Evolutionary conservation across 1,140 invertebrate genomes (phyloP), one percentile per base, ranked within the genome.

Genomic region (Colletes latitarsis): DNA sequence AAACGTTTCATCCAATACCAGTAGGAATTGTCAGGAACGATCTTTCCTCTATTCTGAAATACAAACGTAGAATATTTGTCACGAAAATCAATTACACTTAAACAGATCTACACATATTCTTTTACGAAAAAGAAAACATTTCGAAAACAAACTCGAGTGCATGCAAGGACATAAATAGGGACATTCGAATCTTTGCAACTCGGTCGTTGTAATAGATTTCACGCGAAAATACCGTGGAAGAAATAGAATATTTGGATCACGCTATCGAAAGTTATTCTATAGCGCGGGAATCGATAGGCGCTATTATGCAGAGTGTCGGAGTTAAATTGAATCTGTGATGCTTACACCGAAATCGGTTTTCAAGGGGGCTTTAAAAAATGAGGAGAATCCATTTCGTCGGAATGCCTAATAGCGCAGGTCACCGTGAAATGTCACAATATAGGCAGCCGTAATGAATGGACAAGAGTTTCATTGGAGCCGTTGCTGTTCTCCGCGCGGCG

Each of bases 401-500:
- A 87, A 87, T 69, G 73, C 77, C 67, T 58, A 72, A 58, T 77
- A 71, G 64, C 70, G 70, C 60, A 63, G 81, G 63, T 68, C 80
- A 85, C 64, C 79, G 77, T 86, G 77, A 82, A 81, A 86, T 70
- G 72, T 70, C 70, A 78, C 73, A 77, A 85, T 79, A 79, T 74
- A 83, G 84, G 68, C 72, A 76, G 39, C 12, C 55, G 57, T 77
- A 81, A 83, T 78, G 77, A 86, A 86, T 69, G 81, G 73, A 72
- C 84, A 83, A 81, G 85, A 71, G 77, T 86, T 86, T 86, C 77
- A 83, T 87, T 81, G 75, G 81, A 77, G 68, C 81, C 70, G 75
- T 75, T 78, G 46, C 66, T 60, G 72, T 77, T 86, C 49, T 21
- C 58, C 58, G 75, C 58, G 62, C 62, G 73, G 74, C 66, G 73